These are phyloP conservation scores for Cataglyphis hispanica DNA, from an alignment of 1,140 invertebrate species.

Conservation along the genomic window DNA sequence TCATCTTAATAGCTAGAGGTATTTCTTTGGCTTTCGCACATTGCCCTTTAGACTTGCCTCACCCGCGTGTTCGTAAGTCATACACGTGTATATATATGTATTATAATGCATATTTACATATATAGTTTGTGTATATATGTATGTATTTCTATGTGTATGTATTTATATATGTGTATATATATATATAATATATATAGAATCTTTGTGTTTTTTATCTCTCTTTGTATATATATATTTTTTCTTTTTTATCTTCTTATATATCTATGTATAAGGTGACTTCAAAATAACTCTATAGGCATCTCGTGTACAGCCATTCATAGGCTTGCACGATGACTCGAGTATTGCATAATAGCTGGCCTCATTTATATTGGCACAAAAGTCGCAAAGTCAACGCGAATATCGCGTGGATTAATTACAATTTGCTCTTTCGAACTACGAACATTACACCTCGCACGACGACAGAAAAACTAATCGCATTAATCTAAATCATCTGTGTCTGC, in stretches of 20 bases:
- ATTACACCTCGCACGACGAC: conserved; percentile 26
- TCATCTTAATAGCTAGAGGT: conserved; percentile 81
- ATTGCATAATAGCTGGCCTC: conserved; percentile 69
- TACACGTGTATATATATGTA: conserved; percentile 58
- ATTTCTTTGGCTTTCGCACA: conserved; percentile 60
- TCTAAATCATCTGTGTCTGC: neutral
- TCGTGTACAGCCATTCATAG: conserved; percentile 65
- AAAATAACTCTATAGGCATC: conserved; percentile 80
- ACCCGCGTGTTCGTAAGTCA: conserved; percentile 53
- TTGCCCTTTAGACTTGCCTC: conserved; percentile 64
- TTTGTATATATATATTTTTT: conserved; percentile 54
- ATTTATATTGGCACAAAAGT: conserved; percentile 72
- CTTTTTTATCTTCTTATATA: conserved; percentile 56
- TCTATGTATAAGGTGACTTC: conserved; percentile 67
- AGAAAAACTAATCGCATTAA: conserved; percentile 23
- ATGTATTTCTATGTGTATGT: conserved; percentile 55
- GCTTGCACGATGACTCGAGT: conserved; percentile 72
- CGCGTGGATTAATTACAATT: conserved; percentile 45
- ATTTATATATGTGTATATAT: conserved; percentile 67
- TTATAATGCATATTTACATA: conserved; percentile 62
- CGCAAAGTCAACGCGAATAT: conserved; percentile 64
- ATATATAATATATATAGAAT: conserved; percentile 42
- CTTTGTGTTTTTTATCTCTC: conserved; percentile 50
- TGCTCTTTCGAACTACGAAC: neutral
- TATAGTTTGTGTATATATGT: conserved; percentile 10